phyloP scores from a whole-genome alignment of 2,113 vertebrate species.

The Orcinus orca region DNA sequence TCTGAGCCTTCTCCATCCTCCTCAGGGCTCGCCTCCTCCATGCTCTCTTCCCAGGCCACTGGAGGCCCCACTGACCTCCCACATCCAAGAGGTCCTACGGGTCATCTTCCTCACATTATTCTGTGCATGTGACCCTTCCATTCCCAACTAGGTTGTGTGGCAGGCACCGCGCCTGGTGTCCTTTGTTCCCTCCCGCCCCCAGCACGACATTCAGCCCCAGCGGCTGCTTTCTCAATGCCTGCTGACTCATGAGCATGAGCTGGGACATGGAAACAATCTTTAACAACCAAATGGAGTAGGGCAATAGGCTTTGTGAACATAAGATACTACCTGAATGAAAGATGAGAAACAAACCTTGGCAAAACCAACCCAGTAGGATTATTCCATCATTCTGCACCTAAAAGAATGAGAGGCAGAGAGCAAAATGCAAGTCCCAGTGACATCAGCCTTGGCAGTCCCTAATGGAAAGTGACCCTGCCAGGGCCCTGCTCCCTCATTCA shows the following conservation, averaged over 20 bases:
- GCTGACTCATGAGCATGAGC: not conserved
- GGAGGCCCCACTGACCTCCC: not conserved
- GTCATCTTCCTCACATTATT: not conserved
- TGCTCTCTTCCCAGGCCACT: not conserved
- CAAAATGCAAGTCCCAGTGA: conserved; percentile 39
- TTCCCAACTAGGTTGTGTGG: accelerated
- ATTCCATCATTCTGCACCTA: conserved; percentile 17
- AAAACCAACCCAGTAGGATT: not conserved
- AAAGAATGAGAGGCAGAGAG: not conserved
- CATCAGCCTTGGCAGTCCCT: conserved; percentile 63
- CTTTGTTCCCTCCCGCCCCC: not conserved
- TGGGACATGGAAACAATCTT: not conserved
- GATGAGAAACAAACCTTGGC: not conserved
- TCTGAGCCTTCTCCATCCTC: not conserved
- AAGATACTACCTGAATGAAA: not conserved
- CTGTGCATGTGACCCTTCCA: not conserved
- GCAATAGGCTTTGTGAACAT: not conserved
- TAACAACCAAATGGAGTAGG: not conserved
- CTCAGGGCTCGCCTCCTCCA: not conserved
- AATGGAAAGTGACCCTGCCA: conserved; percentile 61
- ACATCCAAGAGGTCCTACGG: not conserved
- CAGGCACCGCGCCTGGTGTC: not conserved
- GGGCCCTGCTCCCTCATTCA: not conserved
- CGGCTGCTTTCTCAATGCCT: not conserved
- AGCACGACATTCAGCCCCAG: not conserved